Evolutionary conservation across 2,888 invertebrate genomes (phyloP), one percentile per base, ranked within the genome.

Genomic region (Branchellion lobata): DNA sequence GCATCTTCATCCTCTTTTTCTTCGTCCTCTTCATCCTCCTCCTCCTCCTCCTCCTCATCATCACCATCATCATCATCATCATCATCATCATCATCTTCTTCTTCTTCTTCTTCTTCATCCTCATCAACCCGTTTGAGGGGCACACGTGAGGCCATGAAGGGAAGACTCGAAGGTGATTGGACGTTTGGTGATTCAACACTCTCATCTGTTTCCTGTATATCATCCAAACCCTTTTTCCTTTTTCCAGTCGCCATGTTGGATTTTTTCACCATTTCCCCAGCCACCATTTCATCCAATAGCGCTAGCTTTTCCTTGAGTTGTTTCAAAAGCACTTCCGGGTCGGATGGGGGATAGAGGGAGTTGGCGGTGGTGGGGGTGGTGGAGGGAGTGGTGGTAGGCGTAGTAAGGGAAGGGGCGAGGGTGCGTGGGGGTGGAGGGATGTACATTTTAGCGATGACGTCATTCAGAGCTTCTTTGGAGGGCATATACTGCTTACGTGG

Each of bases 161-260:
- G 61, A 18, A 24, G 21, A n/a, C 14, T 18, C 5, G 61, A 24
- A n/a, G 61, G 61, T 24, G 61, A 57, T 57, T 57, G 61, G 3
- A n/a, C n/a, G n/a, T n/a, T 5, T 57, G 21, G 11, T 3, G 61
- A 57, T 3, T 57, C 61, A 3, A 57, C 21, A 5, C 5, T 18
- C 21, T 57, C 61, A n/a, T 57, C 61, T 18, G 61, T 57, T n/a
- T 57, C 61, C 21, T 57, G 61, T 3, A 57, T 57, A 57, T 57
- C 61, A n/a, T 18, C 61, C 61, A 57, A 57, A 57, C 61, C 61
- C 8, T 5, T 5, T n/a, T 57, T 57, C 5, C 5, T 24, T 57
- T 57, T 57, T 18, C 21, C 24, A 5, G 3, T 57, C 24, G 8
- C 40, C 40, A 5, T 40, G 14, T 8, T n/a, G n/a, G n/a, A n/a